These are phyloP conservation scores for Melopsittacus undulatus DNA, from an alignment of 2,797 vertebrate species.

Conservation along the genomic window DNA sequence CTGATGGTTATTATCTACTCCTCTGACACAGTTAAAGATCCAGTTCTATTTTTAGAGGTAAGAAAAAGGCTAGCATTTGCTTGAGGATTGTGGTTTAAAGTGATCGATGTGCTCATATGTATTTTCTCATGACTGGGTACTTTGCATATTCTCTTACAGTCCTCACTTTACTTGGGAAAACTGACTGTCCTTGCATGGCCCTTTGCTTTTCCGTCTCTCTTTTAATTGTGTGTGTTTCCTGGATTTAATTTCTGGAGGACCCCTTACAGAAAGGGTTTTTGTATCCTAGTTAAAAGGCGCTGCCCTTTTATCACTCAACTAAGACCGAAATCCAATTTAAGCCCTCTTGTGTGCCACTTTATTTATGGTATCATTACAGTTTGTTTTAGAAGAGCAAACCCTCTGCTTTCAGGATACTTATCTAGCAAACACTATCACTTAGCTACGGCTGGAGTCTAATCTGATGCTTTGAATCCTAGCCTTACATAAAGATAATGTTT, in stretches of 20 bases:
- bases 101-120: not conserved
- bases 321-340: slow-evolving; percentile 32
- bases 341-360: not conserved
- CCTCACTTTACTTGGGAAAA: not conserved
- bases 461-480: slow-evolving; percentile 35
- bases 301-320: not conserved
- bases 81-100: slow-evolving; percentile 2
- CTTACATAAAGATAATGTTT: slow-evolving; percentile 41
- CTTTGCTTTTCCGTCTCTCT: not conserved
- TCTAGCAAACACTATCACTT: slow-evolving; percentile 1
- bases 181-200: not conserved
- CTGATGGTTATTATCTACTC: slow-evolving; percentile 17
- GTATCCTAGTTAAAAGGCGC: not conserved
- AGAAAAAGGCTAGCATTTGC: not conserved
- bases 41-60: slow-evolving; percentile 22
- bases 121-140: not conserved
- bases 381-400: slow-evolving; percentile 6
- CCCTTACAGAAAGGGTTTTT: not conserved
- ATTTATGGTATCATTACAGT: slow-evolving; percentile 45
- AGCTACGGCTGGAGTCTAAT: slow-evolving; percentile 5
- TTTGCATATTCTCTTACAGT: slow-evolving; percentile 1
- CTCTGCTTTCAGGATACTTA: slow-evolving; percentile 11
- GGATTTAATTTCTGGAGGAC: slow-evolving; percentile 10
- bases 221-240: slow-evolving; percentile 5
- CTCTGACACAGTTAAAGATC: not conserved